Conservation (phyloP, 2,113 vertebrate species). For the Dinomys branickii region DNA sequence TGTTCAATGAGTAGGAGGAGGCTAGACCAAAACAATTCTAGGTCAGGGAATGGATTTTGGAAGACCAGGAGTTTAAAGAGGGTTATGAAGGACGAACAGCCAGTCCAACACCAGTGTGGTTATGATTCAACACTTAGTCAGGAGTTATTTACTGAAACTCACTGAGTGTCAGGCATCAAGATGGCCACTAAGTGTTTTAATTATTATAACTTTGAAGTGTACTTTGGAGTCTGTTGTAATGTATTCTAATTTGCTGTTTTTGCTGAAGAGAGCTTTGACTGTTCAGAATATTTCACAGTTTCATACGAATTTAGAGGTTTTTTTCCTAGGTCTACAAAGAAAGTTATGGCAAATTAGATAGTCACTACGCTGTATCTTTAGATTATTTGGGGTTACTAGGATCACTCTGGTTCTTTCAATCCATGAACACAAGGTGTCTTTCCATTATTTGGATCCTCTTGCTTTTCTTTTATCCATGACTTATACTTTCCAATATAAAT, state of each 20-base stretch:
- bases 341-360: not conserved
- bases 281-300: not conserved
- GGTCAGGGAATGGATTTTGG: not conserved
- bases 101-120: no score
- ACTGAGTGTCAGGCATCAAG: not conserved
- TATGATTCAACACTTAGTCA: not conserved
- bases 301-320: not conserved
- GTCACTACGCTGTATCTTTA: not conserved
- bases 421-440: not conserved
- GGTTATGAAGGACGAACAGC: not conserved
- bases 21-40: not conserved
- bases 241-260: not conserved
- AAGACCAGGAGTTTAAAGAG: not conserved
- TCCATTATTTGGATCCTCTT: not conserved
- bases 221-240: not conserved
- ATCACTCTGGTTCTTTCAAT: not conserved
- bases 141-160: not conserved
- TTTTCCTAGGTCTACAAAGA: not conserved
- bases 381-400: not conserved
- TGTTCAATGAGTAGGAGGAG: not conserved
- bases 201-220: not conserved
- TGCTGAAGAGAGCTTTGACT: not conserved
- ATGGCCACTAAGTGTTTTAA: not conserved
- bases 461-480: not conserved
- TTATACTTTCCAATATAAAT: not conserved